phyloP scores from a whole-genome alignment of 2,888 invertebrate species.

The Tethea ocularis region DNA sequence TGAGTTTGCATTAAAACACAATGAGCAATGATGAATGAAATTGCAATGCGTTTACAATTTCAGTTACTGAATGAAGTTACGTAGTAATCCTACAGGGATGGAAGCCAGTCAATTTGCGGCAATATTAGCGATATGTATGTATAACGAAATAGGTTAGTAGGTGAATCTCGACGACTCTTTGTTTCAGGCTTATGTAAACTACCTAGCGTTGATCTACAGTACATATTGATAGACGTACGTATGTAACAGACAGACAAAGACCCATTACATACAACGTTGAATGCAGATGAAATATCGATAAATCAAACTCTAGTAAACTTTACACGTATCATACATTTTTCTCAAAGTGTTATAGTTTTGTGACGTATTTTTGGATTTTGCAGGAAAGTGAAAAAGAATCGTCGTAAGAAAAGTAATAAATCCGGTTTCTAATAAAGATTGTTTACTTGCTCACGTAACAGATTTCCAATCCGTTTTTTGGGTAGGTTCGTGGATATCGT shows the following conservation, averaged over 20 bases:
- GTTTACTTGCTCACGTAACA: neutral
- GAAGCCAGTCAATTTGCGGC: constrained; percentile 40
- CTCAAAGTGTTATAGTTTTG: neutral
- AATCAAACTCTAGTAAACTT: neutral
- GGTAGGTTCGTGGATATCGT: no score
- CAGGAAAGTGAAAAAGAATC: neutral
- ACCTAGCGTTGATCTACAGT: constrained; percentile 36
- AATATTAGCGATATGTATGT: constrained; percentile 20
- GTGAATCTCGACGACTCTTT: constrained; percentile 49
- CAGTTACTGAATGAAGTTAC: neutral
- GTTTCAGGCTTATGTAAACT: constrained; percentile 42
- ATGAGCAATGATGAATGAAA: no score
- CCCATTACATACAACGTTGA: constrained; percentile 5
- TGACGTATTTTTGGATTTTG: neutral
- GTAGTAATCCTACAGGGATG: neutral
- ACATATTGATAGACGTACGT: constrained; percentile 32
- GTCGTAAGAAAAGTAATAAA: neutral
- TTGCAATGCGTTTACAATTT: neutral
- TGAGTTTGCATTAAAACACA: no score
- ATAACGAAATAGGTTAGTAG: constrained; percentile 51
- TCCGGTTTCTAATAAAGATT: neutral
- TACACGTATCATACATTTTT: no score
- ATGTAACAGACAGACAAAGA: constrained; percentile 13
- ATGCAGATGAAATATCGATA: neutral
- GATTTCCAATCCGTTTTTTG: neutral